A percentile compares a stretch with the other conserved stretches of the same genome.
Evolutionary conservation across 2,113 vertebrate species (phyloP).

Genomic region (Tylochromis polylepis): DNA sequence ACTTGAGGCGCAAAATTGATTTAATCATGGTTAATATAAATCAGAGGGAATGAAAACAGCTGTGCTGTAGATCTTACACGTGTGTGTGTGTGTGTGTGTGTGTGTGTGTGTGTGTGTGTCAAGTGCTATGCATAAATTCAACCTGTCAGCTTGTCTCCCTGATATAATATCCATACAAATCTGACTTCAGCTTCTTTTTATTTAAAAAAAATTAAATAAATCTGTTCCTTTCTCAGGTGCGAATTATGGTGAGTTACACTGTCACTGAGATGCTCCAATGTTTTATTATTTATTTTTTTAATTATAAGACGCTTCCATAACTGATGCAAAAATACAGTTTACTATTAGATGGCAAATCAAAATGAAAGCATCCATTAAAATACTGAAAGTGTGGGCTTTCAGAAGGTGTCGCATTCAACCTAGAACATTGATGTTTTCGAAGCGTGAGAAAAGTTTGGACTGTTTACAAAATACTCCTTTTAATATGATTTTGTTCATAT

Average conservation of each 20-base stretch:
- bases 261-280: not conserved
- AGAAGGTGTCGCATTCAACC: not conserved
- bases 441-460: not conserved
- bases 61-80: not conserved
- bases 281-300: not conserved
- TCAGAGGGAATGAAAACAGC: not conserved
- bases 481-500: not conserved
- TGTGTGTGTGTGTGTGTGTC: too few relatives aligned
- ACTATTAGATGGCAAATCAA: not conserved
- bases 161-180: not conserved
- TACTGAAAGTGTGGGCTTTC: not conserved
- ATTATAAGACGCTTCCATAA: not conserved
- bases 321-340: not conserved
- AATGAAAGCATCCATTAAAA: not conserved
- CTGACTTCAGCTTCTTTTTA: not conserved
- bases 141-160: not conserved
- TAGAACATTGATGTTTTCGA: too few relatives aligned
- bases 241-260: not conserved
- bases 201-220: not conserved
- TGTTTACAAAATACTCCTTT: not conserved
- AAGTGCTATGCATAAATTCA: not conserved
- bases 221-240: not conserved
- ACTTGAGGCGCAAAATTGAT: not conserved
- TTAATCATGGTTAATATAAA: constrained; percentile 1
- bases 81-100: too few relatives aligned